These are phyloP conservation scores for Atherinomorus stipes DNA, from an alignment of 2,113 vertebrate species.

Conservation along the genomic window DNA sequence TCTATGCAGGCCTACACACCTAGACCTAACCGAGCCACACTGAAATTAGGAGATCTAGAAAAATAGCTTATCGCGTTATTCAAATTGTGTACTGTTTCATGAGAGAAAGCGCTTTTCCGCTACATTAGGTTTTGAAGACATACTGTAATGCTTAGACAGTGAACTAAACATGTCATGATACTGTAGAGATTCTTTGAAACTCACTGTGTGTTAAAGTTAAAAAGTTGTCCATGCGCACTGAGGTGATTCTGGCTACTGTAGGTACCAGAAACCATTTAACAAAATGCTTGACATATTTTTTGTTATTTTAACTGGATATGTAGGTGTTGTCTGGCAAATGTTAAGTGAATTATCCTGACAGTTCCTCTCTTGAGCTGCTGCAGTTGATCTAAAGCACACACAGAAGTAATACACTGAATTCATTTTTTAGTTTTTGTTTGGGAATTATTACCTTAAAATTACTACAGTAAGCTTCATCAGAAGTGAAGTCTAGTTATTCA, in stretches of 20 bases:
- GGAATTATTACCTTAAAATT: constrained; percentile 8
- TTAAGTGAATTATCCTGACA: constrained; percentile 29
- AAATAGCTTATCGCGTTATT: constrained; percentile 65
- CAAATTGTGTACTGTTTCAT: constrained; percentile 3
- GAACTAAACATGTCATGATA: constrained; percentile 44
- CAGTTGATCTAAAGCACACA: constrained; percentile 30
- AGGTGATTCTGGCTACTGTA: background rate
- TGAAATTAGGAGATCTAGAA: constrained; percentile 35
- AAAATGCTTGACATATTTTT: constrained; percentile 25
- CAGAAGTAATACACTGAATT: constrained; percentile 17
- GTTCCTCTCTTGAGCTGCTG: constrained; percentile 4
- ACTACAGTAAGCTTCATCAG: constrained; percentile 24
- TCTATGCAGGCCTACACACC: too few species aligned
- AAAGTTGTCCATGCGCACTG: background rate
- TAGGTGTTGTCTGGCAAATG: constrained; percentile 45
- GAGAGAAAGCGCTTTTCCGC: constrained; percentile 66
- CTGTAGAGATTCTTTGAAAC: constrained; percentile 29
- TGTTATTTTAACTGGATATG: constrained; percentile 45
- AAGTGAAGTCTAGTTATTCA: constrained; percentile 39
- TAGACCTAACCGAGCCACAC: too few species aligned
- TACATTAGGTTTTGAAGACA: constrained; percentile 55
- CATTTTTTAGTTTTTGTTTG: constrained; percentile 38
- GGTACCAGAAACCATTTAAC: constrained; percentile 19
- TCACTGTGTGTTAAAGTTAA: background rate
- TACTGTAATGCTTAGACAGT: constrained; percentile 35